Conservation (phyloP, 2,113 vertebrate genomes). For the Stegastes partitus region DNA sequence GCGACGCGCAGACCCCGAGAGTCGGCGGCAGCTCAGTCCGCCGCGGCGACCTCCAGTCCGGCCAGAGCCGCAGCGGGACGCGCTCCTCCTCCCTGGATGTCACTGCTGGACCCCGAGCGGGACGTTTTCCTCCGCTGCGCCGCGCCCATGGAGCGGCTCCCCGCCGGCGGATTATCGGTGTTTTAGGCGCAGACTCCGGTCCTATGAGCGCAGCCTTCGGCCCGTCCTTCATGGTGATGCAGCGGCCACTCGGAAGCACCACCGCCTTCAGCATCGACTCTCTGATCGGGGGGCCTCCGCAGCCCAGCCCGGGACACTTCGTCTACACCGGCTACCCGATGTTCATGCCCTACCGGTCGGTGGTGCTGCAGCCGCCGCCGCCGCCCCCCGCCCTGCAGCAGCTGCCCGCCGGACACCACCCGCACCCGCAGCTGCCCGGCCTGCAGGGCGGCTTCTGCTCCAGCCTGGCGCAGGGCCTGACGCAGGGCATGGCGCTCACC, state of each 20-base stretch:
- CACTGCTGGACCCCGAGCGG: constrained; percentile 3
- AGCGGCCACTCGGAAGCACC: constrained; percentile 94
- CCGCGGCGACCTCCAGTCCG: constrained; percentile 5
- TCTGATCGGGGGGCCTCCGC: constrained; percentile 93
- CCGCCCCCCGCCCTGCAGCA: constrained; percentile 87
- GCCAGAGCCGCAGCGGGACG: constrained; percentile 16
- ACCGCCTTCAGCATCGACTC: constrained; percentile 97
- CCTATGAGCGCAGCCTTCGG: constrained; percentile 92
- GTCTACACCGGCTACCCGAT: constrained; percentile 96
- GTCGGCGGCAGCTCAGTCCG: constrained; percentile 12
- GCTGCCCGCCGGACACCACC: constrained; percentile 87
- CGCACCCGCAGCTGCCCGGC: constrained; percentile 90
- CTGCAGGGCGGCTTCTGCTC: constrained; percentile 94
- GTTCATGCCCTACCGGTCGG: constrained; percentile 97
- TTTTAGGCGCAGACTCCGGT: constrained; percentile 56
- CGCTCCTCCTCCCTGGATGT: not conserved
- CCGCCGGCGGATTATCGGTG: constrained; percentile 53
- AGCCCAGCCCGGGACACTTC: constrained; percentile 92
- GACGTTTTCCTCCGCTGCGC: not conserved
- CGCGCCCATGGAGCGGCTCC: constrained; percentile 50
- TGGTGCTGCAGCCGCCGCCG: constrained; percentile 93
- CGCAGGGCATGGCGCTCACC: constrained; percentile 95
- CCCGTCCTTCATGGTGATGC: constrained; percentile 94
- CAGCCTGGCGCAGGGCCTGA: constrained; percentile 93
- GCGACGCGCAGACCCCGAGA: constrained; percentile 1